phyloP scores from a whole-genome alignment of 2,888 invertebrate species.

The Microctonus aethiopoides region DNA sequence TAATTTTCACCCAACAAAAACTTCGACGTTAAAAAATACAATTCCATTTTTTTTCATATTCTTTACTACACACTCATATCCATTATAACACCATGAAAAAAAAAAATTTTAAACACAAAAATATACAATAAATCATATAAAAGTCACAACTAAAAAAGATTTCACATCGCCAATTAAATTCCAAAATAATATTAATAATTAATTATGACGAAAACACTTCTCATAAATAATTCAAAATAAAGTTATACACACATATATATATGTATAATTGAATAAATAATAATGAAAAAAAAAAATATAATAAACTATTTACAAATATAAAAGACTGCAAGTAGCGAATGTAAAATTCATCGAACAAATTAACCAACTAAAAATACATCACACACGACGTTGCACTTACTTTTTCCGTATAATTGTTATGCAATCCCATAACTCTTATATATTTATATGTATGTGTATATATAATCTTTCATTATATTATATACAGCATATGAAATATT shows the following conservation, averaged over 20 bases:
- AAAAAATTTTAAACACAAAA: not conserved
- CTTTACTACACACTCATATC: too few species aligned
- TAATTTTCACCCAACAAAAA: too few species aligned
- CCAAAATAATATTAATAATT: not conserved
- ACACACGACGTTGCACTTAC: not conserved
- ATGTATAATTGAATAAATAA: not conserved
- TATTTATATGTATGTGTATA: not conserved
- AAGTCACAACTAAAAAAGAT: too few species aligned
- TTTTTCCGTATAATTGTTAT: not conserved
- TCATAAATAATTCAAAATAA: not conserved
- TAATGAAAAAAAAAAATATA: not conserved
- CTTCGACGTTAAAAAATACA: too few species aligned
- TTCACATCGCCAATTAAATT: too few species aligned
- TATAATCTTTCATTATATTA: too few species aligned
- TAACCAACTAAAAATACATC: not conserved
- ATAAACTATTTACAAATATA: not conserved
- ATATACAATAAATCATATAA: not conserved
- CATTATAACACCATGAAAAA: too few species aligned
- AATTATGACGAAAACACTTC: not conserved
- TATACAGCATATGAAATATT: not conserved
- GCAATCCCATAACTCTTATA: constrained; percentile 3
- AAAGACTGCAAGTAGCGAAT: not conserved
- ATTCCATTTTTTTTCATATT: too few species aligned
- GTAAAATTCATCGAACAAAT: not conserved
- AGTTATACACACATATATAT: not conserved